Evolutionary conservation across 1,140 invertebrate genomes (phyloP).

Genomic region (Planococcus citri): DNA sequence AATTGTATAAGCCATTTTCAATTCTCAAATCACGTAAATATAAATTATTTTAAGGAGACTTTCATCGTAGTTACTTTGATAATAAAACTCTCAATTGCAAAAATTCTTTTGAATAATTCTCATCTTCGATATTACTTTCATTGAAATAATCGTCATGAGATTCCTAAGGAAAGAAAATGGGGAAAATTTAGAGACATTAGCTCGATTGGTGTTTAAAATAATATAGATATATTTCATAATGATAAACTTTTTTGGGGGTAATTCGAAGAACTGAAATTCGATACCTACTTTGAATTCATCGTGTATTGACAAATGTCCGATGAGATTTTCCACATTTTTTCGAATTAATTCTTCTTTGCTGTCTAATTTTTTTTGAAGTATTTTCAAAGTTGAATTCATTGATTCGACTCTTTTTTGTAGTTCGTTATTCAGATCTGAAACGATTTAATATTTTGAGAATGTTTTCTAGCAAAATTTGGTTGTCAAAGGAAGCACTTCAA

Average conservation of each 20-base stretch:
- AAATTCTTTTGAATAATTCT: too few relatives aligned
- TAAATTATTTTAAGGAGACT: not conserved
- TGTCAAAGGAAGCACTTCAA: too few relatives aligned
- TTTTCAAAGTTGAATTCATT: not conserved
- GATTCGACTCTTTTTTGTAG: not conserved
- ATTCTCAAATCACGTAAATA: not conserved
- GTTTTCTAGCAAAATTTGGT: too few relatives aligned
- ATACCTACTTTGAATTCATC: not conserved
- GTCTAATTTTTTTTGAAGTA: not conserved
- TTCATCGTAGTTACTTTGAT: not conserved
- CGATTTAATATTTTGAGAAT: too few relatives aligned
- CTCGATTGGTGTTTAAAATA: too few relatives aligned
- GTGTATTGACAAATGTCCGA: not conserved
- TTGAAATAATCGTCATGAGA: too few relatives aligned
- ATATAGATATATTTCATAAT: not conserved
- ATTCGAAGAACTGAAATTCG: too few relatives aligned
- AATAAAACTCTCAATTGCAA: not conserved
- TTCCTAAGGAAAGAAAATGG: too few relatives aligned
- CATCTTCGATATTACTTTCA: too few relatives aligned
- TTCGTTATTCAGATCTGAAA: not conserved
- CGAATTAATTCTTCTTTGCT: not conserved
- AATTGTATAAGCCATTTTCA: too few relatives aligned
- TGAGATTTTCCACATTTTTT: not conserved
- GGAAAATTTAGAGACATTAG: too few relatives aligned
- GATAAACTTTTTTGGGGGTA: not conserved